These are phyloP conservation scores for Luffia ferchaultella DNA, from an alignment of 2,888 invertebrate species.

Conservation along the genomic window DNA sequence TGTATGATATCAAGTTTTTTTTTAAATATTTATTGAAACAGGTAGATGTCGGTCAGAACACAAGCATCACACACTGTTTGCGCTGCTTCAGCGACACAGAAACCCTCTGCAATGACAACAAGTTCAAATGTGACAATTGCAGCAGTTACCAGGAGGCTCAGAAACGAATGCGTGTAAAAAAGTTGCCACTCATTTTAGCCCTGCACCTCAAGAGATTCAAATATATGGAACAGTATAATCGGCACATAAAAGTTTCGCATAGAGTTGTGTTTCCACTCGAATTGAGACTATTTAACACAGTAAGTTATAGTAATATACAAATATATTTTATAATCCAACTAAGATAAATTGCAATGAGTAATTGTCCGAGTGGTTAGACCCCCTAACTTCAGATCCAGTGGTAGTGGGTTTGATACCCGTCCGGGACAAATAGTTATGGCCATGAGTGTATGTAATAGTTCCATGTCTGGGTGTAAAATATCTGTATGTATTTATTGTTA, in stretches of 20 bases:
- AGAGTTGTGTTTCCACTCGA: constrained; percentile 99
- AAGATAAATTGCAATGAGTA: too few relatives aligned
- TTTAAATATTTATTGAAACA: constrained; percentile 48
- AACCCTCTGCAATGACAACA: constrained; percentile 98
- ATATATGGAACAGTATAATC: constrained; percentile 98
- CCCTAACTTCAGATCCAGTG: too few relatives aligned
- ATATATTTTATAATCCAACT: neutral
- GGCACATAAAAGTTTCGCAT: constrained; percentile 99
- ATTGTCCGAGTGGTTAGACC: too few relatives aligned
- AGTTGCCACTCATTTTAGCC: constrained; percentile 96
- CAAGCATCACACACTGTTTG: constrained; percentile 97
- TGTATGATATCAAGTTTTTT: too few relatives aligned
- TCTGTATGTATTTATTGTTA: neutral
- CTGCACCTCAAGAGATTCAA: constrained; percentile 97
- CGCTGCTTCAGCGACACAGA: constrained; percentile 98
- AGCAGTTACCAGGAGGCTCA: constrained; percentile 99
- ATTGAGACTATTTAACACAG: constrained; percentile 95
- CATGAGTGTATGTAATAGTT: too few relatives aligned
- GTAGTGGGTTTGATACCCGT: too few relatives aligned
- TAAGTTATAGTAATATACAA: constrained; percentile 47
- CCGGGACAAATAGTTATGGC: too few relatives aligned
- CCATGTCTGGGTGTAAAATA: too few relatives aligned
- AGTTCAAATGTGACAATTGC: constrained; percentile 99
- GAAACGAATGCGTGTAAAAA: constrained; percentile 98
- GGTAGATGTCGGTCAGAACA: constrained; percentile 99